Percentiles rank a stretch among this genome's conserved stretches.
Conservation (phyloP, 2,797 vertebrate species). For the Peromyscus attwateri region DNA sequence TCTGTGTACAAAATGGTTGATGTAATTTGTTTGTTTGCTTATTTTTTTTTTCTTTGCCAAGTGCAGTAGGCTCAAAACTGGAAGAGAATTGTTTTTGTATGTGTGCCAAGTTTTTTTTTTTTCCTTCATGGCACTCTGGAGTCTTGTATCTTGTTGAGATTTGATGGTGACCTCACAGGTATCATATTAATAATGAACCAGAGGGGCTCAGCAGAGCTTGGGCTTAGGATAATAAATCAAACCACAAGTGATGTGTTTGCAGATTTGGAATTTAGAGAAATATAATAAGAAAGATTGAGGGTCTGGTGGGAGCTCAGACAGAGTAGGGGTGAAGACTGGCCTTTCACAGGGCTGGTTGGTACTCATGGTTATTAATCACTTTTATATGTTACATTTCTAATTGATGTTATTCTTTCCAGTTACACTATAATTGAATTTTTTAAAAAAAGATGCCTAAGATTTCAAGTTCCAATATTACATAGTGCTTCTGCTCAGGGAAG, state of each 20-base stretch:
- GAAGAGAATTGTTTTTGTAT: neutral
- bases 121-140: neutral
- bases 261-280: slow-evolving; percentile 62
- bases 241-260: slow-evolving; percentile 43
- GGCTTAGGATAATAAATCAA: slow-evolving; percentile 78
- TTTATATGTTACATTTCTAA: slow-evolving; percentile 70
- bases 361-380: slow-evolving; percentile 74
- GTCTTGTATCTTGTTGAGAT: slow-evolving; percentile 63
- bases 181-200: slow-evolving; percentile 79
- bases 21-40: neutral
- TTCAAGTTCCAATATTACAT: slow-evolving; percentile 1
- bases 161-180: slow-evolving; percentile 74
- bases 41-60: slow-evolving; percentile 40
- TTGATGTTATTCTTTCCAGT: slow-evolving; percentile 70
- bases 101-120: too few relatives aligned
- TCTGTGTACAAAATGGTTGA: neutral
- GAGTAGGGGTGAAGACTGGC: neutral
- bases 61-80: neutral
- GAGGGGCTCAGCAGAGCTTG: slow-evolving; percentile 55
- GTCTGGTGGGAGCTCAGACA: neutral
- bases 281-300: slow-evolving; percentile 56
- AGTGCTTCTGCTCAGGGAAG: slow-evolving; percentile 45
- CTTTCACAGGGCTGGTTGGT: slow-evolving; percentile 9
- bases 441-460: slow-evolving; percentile 56
- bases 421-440: slow-evolving; percentile 65